These are phyloP conservation scores for Cloeon dipterum DNA, from an alignment of 2,888 invertebrate species.

Conservation along the genomic window DNA sequence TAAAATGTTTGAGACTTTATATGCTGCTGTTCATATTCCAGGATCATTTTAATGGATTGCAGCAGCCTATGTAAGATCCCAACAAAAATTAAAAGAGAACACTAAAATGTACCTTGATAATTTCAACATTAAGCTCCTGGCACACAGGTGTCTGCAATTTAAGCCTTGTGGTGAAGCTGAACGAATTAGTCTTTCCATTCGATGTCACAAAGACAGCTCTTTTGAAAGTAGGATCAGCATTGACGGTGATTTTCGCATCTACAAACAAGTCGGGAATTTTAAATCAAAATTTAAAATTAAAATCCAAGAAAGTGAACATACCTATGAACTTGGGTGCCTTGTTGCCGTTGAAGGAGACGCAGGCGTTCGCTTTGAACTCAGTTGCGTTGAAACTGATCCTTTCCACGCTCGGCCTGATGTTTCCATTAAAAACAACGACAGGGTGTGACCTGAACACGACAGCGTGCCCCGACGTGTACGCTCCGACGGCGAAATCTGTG, in stretches of 20 bases:
- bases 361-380: conserved; percentile 10
- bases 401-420: conserved; percentile 4
- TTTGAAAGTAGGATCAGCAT: conserved; percentile 1
- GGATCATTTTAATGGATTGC: no score
- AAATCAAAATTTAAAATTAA: background rate
- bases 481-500: conserved; percentile 35
- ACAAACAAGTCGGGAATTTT: background rate
- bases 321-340: conserved; percentile 7
- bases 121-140: background rate
- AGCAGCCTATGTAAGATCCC: no score
- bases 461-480: conserved; percentile 27
- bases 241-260: conserved; percentile 3
- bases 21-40: no score
- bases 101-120: no score
- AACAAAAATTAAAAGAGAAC: no score
- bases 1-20: background rate
- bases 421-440: conserved; percentile 12
- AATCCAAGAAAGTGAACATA: background rate
- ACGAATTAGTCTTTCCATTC: background rate
- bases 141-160: background rate
- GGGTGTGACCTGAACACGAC: conserved; percentile 25
- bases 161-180: background rate
- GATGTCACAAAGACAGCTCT: conserved; percentile 3
- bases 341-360: conserved; percentile 11
- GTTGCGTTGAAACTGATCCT: conserved; percentile 6